Base-by-base conservation (phyloP, 2,113 vertebrate species). In the Centropristis striata region DNA sequence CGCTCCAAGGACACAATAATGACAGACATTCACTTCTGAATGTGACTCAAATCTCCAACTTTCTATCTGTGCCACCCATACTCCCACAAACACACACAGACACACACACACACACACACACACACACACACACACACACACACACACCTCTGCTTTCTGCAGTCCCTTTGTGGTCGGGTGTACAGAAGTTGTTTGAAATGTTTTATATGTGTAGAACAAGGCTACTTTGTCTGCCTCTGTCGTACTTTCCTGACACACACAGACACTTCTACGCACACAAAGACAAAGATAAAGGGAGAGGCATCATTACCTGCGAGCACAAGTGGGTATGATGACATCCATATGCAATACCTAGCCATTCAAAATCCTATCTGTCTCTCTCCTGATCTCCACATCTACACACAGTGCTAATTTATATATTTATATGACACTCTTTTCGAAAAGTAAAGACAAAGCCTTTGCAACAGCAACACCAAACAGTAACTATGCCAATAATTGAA, bases 271-370 rank as follows among this genome's bases (percentile, higher is more conserved):
- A n/a, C 41, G 15, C 75, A 59, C 55, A 53, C 71, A 69, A 37
- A 85, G 65, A 42, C 47, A 41, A 42, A 87, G 67, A 84, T 73
- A 37, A 88, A 84, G 79, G 64, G 4, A 61, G 75, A 12, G 39
- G 65, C 64, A 73, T 80, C 80, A 78, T 86, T 86, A 88, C 82
- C 80, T 88, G 80, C 18, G 71, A 80, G 80, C 58, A 57, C 68
- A 39, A 65, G 63, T 15, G 15, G 12, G 23, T 54, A 86, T 93
- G 86, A 92, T 90, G 87, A 87, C 86, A 90, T 88, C 83, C 59
- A 76, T 69, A 80, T 76, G 90, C 39, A 91, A 86, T 13, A 54
- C 32, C 53, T 7, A 8, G 53, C 46, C 74, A 54, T 46, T 63
- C 32, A 50, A 15, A 60, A 12, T 8, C 3, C 21, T 21, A 49